Evolutionary conservation across 2,113 vertebrate genomes (phyloP).

Genomic region (Hippoglossus stenolepis): DNA sequence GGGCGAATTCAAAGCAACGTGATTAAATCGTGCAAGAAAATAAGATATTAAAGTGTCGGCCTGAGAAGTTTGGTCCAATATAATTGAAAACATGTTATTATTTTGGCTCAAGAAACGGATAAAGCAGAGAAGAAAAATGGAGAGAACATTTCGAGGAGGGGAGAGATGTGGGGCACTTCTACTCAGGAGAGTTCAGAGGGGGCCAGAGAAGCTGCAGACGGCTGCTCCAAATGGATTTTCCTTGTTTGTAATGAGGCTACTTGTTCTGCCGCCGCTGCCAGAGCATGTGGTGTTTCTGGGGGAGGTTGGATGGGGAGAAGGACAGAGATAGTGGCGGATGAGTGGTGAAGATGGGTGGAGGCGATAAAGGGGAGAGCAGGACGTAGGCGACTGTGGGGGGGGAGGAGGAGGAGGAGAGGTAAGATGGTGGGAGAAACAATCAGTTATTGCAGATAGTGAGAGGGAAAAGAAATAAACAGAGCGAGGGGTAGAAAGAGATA

Average conservation of each 20-base stretch:
- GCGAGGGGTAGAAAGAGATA: slow-evolving; percentile 21
- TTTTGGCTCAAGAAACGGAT: slow-evolving; percentile 6
- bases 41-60: neutral
- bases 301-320: slow-evolving; percentile 7
- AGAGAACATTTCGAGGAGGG: slow-evolving; percentile 39
- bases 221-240: slow-evolving; percentile 84
- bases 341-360: slow-evolving; percentile 32
- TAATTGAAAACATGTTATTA: neutral
- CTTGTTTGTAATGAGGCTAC: slow-evolving; percentile 81
- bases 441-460: slow-evolving; percentile 34
- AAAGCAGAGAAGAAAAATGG: slow-evolving; percentile 24
- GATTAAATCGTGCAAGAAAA: neutral
- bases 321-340: slow-evolving; percentile 27
- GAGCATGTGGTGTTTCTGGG: slow-evolving; percentile 49
- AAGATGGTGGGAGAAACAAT: slow-evolving; percentile 37
- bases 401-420: neutral
- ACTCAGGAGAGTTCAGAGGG: slow-evolving; percentile 6
- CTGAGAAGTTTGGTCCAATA: neutral
- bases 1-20: too few relatives aligned
- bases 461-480: slow-evolving; percentile 44
- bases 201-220: slow-evolving; percentile 61
- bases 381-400: neutral
- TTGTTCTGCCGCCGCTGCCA: slow-evolving; percentile 62
- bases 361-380: slow-evolving; percentile 31
- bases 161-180: neutral